Evolutionary conservation across 2,797 vertebrate genomes (phyloP), one percentile per base, ranked within the genome.

Genomic region (Adrianichthys oophorus): DNA sequence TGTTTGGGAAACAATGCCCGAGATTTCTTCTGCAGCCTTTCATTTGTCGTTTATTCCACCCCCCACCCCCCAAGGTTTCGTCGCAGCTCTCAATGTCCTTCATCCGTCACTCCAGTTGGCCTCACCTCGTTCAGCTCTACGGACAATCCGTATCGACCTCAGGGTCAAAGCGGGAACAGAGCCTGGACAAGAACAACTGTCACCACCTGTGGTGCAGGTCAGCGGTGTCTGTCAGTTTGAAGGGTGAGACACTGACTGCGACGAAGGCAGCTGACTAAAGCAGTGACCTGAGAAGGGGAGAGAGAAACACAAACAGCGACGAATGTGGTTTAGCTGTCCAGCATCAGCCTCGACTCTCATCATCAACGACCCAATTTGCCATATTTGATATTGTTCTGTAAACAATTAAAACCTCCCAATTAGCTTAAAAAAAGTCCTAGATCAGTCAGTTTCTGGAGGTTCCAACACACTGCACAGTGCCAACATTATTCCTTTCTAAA

Each of bases 401-500:
- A 32, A 32, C 29, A 32, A 10, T 32, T 32, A 32, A 32, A 12
- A 12, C 29, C 29, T 32, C 29, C 29, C 3, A 26, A 10, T 32
- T 32, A 10, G 29, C 8, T 8, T 10, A 32, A 32, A 32, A 32
- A 3, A 29, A 19, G 60, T 63, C 67, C 70, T 62, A 70, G 70
- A 82, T 65, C 56, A 23, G 57, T 62, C 71, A 74, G 37, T 74
- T 75, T 24, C 5, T 61, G 2, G 19, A 16, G 73, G 55, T 66
- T 65, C 56, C 62, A 37, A 44, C 21, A 15, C 21, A 41, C 52
- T 74, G 56, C 48, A 69, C 62, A 79, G 70, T 63, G 59, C 48
- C 70, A 60, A 79, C 62, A 83, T 78, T 49, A 59, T 66, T 58
- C 54, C 63, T 54, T 32, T 58, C 70, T 79, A 79, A 81, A 72